phyloP scores from a whole-genome alignment of 2,797 vertebrate genomes.

The Muscicapa comitata region DNA sequence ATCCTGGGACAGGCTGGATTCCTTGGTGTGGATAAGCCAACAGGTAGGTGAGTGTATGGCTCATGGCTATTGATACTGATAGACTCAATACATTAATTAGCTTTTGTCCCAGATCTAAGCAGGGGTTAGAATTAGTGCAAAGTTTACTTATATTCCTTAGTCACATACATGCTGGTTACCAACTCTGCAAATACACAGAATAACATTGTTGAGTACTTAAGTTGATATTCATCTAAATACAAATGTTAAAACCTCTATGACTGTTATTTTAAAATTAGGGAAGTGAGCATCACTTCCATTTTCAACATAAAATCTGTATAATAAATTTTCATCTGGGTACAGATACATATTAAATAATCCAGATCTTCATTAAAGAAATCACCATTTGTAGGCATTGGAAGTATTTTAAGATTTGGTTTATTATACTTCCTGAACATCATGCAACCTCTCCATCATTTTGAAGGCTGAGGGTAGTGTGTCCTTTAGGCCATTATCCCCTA shows the following conservation, averaged over 20 bases:
- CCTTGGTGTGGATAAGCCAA: slow-evolving; percentile 82
- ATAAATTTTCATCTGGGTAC: background rate
- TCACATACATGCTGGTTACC: background rate
- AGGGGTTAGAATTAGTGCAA: background rate
- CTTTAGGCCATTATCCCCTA: background rate
- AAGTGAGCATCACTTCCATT: background rate
- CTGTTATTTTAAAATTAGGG: background rate
- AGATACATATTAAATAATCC: background rate
- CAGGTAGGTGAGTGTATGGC: slow-evolving; percentile 58
- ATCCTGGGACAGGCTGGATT: slow-evolving; percentile 83
- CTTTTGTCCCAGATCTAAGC: background rate
- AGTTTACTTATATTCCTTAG: background rate
- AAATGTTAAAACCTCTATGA: background rate
- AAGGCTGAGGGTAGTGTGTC: background rate
- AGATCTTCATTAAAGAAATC: background rate
- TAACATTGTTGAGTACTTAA: background rate
- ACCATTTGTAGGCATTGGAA: background rate
- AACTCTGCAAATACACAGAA: background rate
- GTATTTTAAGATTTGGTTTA: background rate
- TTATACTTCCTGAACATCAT: background rate
- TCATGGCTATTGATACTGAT: background rate
- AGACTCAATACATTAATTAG: background rate
- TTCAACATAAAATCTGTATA: background rate
- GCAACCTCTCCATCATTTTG: background rate
- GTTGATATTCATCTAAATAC: background rate